Percentiles rank a stretch among this genome's conserved stretches.
Evolutionary conservation across 2,113 vertebrate species (phyloP).

Genomic region (Colistium nudipinnis): DNA sequence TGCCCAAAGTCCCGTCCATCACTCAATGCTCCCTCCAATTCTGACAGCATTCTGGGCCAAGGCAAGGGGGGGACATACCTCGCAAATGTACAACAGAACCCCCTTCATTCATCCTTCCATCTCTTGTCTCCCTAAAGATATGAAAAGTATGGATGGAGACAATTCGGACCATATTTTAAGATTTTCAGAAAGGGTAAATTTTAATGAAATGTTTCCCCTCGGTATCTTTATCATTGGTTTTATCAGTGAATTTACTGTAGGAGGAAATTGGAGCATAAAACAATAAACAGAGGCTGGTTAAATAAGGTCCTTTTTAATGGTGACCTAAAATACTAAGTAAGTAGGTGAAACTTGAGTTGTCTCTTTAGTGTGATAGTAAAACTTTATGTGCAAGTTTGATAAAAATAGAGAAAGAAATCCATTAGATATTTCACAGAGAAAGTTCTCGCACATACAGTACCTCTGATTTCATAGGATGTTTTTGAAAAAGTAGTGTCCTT

Average conservation of each 20-base stretch:
- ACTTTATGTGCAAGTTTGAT: conserved; percentile 30
- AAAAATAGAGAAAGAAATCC: conserved; percentile 26
- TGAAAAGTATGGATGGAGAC: neutral
- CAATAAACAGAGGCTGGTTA: conserved; percentile 16
- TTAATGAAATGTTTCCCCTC: neutral
- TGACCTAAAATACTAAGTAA: conserved; percentile 23
- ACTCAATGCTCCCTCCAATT: conserved; percentile 33
- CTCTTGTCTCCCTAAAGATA: neutral
- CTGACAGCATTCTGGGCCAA: conserved; percentile 44
- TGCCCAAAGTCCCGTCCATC: conserved; percentile 54
- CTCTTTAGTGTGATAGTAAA: conserved; percentile 19
- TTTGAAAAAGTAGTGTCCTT: conserved; percentile 30
- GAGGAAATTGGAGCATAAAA: conserved; percentile 36
- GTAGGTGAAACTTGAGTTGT: conserved; percentile 29
- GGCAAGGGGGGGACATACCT: conserved; percentile 23
- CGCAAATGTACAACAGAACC: conserved; percentile 19
- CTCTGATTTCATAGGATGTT: conserved; percentile 26
- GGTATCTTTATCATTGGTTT: conserved; percentile 10
- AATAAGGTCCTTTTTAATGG: conserved; percentile 19
- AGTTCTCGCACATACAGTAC: too few relatives aligned
- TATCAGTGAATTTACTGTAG: conserved; percentile 31
- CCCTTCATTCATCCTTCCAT: conserved; percentile 5
- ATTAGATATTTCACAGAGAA: conserved; percentile 38
- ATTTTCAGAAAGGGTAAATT: conserved; percentile 1
- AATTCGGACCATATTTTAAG: neutral